These are phyloP conservation scores for Camponotus floridanus DNA, from an alignment of 1,140 invertebrate genomes.

Conservation along the genomic window DNA sequence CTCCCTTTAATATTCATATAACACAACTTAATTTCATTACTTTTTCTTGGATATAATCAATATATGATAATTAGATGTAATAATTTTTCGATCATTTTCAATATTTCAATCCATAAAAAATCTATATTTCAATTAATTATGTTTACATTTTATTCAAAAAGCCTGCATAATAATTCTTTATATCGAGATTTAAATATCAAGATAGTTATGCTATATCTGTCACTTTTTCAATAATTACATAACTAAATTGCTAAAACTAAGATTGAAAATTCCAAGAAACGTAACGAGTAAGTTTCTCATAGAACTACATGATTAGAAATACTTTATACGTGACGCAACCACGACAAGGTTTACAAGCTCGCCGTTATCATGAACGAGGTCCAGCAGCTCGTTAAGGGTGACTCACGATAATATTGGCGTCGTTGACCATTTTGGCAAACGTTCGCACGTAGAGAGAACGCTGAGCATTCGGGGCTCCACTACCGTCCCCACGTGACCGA, in stretches of 20 bases:
- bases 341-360: constrained; percentile 6
- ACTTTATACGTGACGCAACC: not conserved
- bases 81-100: not conserved
- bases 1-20: not conserved
- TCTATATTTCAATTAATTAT: not conserved
- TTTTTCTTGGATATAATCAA: constrained; percentile 8
- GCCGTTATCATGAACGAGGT: constrained; percentile 52
- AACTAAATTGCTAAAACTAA: not conserved
- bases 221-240: not conserved
- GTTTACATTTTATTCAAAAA: not conserved
- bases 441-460: constrained; percentile 56
- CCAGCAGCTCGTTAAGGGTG: constrained; percentile 66
- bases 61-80: not conserved
- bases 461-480: constrained; percentile 48
- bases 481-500: constrained; percentile 34
- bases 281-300: too few relatives aligned
- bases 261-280: not conserved
- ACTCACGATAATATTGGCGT: constrained; percentile 70
- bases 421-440: constrained; percentile 68
- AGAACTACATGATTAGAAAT: constrained; percentile 21
- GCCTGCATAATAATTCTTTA: not conserved
- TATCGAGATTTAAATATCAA: not conserved
- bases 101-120: not conserved
- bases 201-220: too few relatives aligned
- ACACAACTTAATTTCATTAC: not conserved